Percentiles rank a stretch among this genome's conserved stretches.
Conservation (phyloP, 2,113 vertebrate genomes). For the Chaenogobius annularis region DNA sequence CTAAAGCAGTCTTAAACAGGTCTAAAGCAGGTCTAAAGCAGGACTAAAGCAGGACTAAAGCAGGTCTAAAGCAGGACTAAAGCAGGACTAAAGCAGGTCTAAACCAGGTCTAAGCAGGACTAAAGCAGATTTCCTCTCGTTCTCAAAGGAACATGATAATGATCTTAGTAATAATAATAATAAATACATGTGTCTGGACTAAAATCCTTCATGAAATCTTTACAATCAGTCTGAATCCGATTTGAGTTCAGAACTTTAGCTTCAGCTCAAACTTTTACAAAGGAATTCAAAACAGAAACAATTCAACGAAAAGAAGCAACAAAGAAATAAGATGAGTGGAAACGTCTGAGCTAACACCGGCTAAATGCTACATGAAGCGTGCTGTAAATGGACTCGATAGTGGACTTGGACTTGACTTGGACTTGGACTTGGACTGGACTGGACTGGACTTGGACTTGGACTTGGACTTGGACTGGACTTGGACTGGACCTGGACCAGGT, state of each 20-base stretch:
- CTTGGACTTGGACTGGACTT: neutral
- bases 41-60: neutral
- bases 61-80: neutral
- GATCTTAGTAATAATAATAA: neutral
- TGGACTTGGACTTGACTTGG: too few species aligned
- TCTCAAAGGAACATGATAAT: neutral
- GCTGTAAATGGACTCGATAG: too few species aligned
- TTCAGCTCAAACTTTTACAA: neutral
- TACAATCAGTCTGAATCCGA: neutral
- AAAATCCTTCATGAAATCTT: neutral
- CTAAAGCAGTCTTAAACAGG: neutral
- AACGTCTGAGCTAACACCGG: neutral
- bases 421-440: too few species aligned
- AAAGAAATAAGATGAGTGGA: neutral
- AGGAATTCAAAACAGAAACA: neutral
- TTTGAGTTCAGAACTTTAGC: neutral
- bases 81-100: neutral
- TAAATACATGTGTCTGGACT: constrained; percentile 1
- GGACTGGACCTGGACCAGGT: neutral
- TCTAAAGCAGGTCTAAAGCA: neutral
- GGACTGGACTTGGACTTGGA: too few species aligned
- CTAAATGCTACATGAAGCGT: neutral
- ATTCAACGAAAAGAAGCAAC: neutral
- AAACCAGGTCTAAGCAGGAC: neutral
- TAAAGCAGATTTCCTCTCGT: neutral